These are phyloP conservation scores for Lasiommata megera DNA, from an alignment of 2,888 invertebrate species.

Conservation along the genomic window DNA sequence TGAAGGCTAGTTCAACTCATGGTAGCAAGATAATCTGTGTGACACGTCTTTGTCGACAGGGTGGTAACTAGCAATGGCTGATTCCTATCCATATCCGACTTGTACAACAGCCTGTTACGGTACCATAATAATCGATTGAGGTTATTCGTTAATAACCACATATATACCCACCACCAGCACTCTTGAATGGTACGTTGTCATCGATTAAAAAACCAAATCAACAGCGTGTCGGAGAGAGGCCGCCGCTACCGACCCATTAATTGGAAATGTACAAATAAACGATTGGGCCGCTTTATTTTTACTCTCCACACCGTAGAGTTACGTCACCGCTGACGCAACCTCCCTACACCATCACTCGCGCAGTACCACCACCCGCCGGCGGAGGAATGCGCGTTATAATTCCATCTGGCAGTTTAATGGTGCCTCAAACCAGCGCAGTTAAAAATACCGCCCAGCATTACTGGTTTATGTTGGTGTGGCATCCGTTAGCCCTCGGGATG, in stretches of 20 bases:
- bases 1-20: too few species aligned
- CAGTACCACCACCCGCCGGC: constrained; percentile 13
- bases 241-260: background rate
- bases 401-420: constrained; percentile 24
- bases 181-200: too few species aligned
- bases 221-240: too few species aligned
- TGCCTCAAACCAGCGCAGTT: constrained; percentile 9
- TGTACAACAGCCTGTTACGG: too few species aligned
- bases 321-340: constrained; percentile 25
- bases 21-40: too few species aligned
- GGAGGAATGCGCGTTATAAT: constrained; percentile 23
- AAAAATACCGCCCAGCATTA: constrained; percentile 19
- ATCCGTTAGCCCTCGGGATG: background rate
- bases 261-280: constrained; percentile 1
- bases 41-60: too few species aligned
- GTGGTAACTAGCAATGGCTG: too few species aligned
- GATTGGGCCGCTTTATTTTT: constrained; percentile 21
- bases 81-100: too few species aligned
- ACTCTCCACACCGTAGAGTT: constrained; percentile 6
- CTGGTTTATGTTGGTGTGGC: background rate
- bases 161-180: too few species aligned
- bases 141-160: too few species aligned
- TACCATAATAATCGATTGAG: too few species aligned
- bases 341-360: constrained; percentile 13
- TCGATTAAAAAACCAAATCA: too few species aligned